Evolutionary conservation across 2,797 vertebrate genomes (phyloP).

Genomic region (Sarcophilus harrisii): DNA sequence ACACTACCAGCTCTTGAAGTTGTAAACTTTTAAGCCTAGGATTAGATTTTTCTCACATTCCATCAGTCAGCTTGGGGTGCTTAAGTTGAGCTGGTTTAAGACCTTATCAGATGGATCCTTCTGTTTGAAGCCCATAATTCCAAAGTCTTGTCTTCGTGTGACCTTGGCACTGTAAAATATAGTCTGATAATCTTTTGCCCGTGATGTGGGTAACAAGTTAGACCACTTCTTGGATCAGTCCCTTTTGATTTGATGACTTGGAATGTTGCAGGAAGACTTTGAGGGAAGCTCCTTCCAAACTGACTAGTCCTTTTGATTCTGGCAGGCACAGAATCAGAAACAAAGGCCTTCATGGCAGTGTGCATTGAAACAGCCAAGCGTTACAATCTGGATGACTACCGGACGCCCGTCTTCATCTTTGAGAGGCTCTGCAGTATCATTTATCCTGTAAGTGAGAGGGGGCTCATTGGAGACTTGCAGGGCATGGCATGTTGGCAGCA

Average conservation of each 20-base stretch:
- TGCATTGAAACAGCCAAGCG: slow-evolving; percentile 99
- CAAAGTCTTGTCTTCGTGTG: neutral
- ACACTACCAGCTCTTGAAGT: neutral
- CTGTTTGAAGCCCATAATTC: neutral
- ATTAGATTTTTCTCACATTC: neutral
- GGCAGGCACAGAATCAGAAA: slow-evolving; percentile 97
- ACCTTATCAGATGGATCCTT: neutral
- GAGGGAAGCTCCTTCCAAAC: neutral
- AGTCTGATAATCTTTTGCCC: neutral
- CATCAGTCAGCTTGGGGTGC: neutral
- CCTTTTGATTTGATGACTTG: neutral
- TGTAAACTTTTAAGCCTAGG: neutral
- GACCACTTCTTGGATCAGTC: neutral
- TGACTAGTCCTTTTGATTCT: slow-evolving; percentile 55
- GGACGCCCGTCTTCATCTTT: slow-evolving; percentile 98
- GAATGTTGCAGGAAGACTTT: neutral
- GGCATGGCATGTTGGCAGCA: neutral
- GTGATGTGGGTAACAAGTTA: neutral
- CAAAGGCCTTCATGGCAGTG: slow-evolving; percentile 99
- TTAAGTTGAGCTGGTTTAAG: neutral
- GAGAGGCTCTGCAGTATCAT: slow-evolving; percentile 99
- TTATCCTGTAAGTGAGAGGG: slow-evolving; percentile 91
- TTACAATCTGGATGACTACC: slow-evolving; percentile 97
- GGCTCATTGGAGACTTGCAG: accelerated
- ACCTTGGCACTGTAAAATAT: neutral